Evolutionary conservation across 2,797 vertebrate species (phyloP).

Genomic region (Melanotaenia pygmaea): DNA sequence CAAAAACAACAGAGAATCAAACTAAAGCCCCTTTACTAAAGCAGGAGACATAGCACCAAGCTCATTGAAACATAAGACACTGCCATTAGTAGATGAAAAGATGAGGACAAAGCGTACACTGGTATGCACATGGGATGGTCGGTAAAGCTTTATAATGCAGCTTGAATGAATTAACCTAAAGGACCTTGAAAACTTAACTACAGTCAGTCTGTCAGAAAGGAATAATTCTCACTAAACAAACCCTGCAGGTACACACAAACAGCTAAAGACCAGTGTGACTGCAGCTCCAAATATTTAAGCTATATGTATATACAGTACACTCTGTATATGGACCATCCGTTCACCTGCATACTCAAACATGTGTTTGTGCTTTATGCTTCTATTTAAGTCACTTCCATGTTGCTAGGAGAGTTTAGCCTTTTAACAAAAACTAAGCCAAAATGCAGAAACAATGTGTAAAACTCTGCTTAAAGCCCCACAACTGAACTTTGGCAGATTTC

Average conservation of each 20-base stretch:
- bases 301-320: conserved; percentile 24
- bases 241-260: conserved; percentile 54
- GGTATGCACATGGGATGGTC: conserved; percentile 24
- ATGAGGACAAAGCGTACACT: conserved; percentile 31
- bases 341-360: not conserved
- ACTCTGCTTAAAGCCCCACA: not conserved
- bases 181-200: conserved; percentile 43
- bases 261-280: conserved; percentile 46
- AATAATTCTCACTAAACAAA: conserved; percentile 44
- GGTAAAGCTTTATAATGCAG: conserved; percentile 39
- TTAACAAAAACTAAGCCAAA: not conserved
- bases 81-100: conserved; percentile 29
- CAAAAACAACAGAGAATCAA: conserved; percentile 70
- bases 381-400: conserved; percentile 39
- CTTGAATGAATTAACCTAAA: conserved; percentile 63
- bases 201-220: conserved; percentile 52
- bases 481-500: not conserved
- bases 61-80: conserved; percentile 47
- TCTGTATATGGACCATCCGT: conserved; percentile 12
- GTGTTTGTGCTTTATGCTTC: conserved; percentile 4
- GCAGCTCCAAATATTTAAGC: conserved; percentile 66
- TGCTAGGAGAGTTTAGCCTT: conserved; percentile 54
- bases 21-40: conserved; percentile 44
- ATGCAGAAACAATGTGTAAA: not conserved
- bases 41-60: conserved; percentile 43